Conservation (phyloP, 2,113 vertebrate genomes). For the Antidorcas marsupialis region DNA sequence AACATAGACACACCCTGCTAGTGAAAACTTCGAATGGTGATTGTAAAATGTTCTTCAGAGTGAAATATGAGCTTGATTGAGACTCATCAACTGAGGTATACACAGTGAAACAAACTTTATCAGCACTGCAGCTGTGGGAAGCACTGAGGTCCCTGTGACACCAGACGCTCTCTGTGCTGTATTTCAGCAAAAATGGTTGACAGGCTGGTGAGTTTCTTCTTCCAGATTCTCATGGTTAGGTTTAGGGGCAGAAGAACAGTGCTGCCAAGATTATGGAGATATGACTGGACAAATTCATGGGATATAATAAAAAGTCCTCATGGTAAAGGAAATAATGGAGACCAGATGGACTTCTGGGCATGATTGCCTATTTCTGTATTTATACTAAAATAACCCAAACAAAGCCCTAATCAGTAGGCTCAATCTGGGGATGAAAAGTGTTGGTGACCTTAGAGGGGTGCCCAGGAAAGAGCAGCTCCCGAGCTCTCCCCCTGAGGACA, state of each 20-base stretch:
- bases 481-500: neutral
- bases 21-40: neutral
- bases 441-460: neutral
- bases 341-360: neutral
- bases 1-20: neutral
- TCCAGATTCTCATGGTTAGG: neutral
- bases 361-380: neutral
- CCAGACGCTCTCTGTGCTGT: neutral
- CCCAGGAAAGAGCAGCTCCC: neutral
- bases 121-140: neutral
- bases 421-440: neutral
- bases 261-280: neutral
- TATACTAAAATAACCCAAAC: neutral
- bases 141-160: fast-evolving
- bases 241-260: neutral
- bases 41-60: neutral
- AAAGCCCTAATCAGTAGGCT: neutral
- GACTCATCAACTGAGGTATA: neutral
- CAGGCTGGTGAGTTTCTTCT: neutral
- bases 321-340: neutral
- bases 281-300: neutral
- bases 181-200: neutral
- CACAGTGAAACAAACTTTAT: neutral
- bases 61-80: neutral
- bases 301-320: neutral